A percentile compares a stretch with the other conserved stretches of the same genome.
These are phyloP conservation scores for Halcyon malimbica DNA, from an alignment of 2,113 vertebrate species.

Conservation along the genomic window DNA sequence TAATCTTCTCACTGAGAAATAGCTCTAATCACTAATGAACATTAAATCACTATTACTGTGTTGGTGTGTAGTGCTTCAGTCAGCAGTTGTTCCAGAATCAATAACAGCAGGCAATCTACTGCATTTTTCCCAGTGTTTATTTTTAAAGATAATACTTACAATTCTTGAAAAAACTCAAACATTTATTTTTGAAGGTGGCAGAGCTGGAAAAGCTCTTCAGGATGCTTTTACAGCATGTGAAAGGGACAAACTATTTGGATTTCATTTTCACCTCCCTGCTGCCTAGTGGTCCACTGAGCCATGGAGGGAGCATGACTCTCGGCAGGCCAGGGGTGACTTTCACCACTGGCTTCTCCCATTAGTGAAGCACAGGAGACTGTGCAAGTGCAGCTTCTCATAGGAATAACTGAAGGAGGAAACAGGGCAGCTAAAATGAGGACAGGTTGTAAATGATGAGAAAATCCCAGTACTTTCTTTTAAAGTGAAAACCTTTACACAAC, in stretches of 20 bases:
- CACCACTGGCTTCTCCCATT: background rate
- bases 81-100: conserved; percentile 48
- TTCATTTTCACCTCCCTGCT: background rate
- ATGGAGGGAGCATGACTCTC: accelerated
- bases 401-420: background rate
- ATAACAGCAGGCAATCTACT: conserved; percentile 39
- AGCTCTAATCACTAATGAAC: conserved; percentile 60
- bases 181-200: background rate
- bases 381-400: background rate
- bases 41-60: conserved; percentile 35
- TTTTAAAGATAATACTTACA: conserved; percentile 49
- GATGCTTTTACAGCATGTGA: background rate
- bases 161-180: conserved; percentile 2
- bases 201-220: background rate
- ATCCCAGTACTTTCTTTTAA: background rate
- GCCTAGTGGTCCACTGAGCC: accelerated
- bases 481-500: background rate
- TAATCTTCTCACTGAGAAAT: conserved; percentile 41
- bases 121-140: conserved; percentile 18
- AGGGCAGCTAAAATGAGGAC: background rate
- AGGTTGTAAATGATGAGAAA: background rate
- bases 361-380: background rate
- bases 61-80: conserved; percentile 1
- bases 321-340: background rate
- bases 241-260: background rate